Evolutionary conservation across 2,113 vertebrate genomes (phyloP), one percentile per base, ranked within the genome.

Genomic region (Apus apus): DNA sequence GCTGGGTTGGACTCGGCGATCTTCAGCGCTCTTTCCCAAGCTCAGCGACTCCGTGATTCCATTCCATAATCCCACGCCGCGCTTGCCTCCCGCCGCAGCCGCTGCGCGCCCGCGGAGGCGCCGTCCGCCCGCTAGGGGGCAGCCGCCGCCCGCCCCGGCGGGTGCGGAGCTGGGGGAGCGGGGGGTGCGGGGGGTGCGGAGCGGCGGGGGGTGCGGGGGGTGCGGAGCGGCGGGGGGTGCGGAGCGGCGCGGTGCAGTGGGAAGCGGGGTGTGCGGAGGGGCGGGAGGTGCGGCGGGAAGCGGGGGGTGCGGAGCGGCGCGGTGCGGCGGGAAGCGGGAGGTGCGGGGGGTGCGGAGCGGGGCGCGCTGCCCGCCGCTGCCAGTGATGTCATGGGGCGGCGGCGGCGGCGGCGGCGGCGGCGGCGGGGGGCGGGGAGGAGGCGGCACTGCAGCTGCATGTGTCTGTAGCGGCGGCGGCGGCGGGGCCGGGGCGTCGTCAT

Each of bases 361-460:
- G 11, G 80, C 34, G 58, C 34, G 58, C 45, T 5, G 45, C 45
- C 15, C 45, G 40, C 87, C n/a, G 88, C 84, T 95, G 96, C 71
- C 90, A 92, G 98, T 98, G 98, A 99, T 98, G 98, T 99, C 98
- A 99, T 98, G 97, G 97, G 98, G 96, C 96, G 94, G 87, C 94
- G 84, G 98, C 97, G 93, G 94, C 88, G 97, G 95, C 93, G 56
- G 96, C 94, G 97, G 65, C 18, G 94, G 94, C 86, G 96, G 88
- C 18, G 45, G 15, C 15, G 45, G 96, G 95, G 96, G 93, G 96
- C 95, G 94, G 85, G 94, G 87, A 81, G 96, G 96, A 62, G 96
- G 97, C 90, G 96, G 96, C 84, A 96, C 96, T 96, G 98, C 98
- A 98, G 98, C 98, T 98, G 86, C 79, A 97, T 96, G 98, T 97